These are phyloP conservation scores for Tichodroma muraria DNA, from an alignment of 2,113 vertebrate genomes.

Conservation along the genomic window DNA sequence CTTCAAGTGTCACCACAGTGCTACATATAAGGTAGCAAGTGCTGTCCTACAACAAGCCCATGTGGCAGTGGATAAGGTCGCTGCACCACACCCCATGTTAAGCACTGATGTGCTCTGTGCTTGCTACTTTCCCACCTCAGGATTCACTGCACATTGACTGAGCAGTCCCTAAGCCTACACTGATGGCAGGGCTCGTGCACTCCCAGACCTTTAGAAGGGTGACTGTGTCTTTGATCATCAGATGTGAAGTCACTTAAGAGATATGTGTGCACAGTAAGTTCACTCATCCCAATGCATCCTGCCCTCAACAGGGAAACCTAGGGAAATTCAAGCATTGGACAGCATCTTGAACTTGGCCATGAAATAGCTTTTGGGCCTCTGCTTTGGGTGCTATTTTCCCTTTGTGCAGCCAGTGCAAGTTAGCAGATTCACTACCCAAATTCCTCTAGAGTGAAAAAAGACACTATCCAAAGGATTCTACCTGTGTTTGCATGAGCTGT, in stretches of 20 bases:
- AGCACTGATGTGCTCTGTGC: neutral
- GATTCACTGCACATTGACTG: neutral
- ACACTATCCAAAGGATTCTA: neutral
- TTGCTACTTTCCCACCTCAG: neutral
- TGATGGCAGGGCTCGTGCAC: neutral
- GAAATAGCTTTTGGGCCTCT: neutral
- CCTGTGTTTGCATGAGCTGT: neutral
- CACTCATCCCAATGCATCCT: neutral
- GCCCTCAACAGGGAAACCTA: neutral
- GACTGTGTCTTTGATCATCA: neutral
- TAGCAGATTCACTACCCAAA: neutral
- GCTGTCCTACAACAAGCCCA: neutral
- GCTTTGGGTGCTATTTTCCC: neutral
- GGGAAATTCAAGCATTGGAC: neutral
- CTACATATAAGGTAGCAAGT: neutral
- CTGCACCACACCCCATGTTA: fast-evolving
- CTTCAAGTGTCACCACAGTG: neutral
- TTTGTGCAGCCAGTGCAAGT: neutral
- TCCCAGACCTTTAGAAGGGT: neutral
- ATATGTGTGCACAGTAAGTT: neutral
- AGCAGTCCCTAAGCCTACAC: neutral
- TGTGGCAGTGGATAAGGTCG: neutral
- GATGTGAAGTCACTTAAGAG: neutral
- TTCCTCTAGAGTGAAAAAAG: neutral
- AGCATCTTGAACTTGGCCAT: neutral